Conservation (phyloP, 2,888 invertebrate species). For the Tridacna crocea region DNA sequence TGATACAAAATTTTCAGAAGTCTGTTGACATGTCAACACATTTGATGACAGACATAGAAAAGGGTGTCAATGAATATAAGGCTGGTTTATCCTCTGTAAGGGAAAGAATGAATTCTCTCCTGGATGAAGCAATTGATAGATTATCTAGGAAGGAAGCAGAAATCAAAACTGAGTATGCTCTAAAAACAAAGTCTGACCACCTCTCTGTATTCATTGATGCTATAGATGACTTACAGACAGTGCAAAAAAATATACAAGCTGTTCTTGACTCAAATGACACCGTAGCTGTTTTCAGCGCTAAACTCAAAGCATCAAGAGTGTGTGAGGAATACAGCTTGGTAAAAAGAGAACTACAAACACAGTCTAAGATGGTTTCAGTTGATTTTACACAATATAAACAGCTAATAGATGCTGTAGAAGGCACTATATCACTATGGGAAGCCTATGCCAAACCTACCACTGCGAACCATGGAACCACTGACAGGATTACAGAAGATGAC, state of each 20-base stretch:
- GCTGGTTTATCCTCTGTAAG: background rate
- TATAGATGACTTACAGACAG: slow-evolving; percentile 1
- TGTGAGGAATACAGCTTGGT: slow-evolving; percentile 7
- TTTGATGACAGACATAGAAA: background rate
- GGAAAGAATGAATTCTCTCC: background rate
- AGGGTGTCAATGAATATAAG: background rate
- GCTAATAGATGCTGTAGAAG: slow-evolving; percentile 9
- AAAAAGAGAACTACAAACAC: background rate
- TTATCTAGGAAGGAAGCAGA: background rate
- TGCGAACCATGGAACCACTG: too few relatives aligned
- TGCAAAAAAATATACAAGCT: slow-evolving; percentile 2
- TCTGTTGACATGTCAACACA: background rate
- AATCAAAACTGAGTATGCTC: background rate
- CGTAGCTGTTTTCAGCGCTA: slow-evolving; percentile 13
- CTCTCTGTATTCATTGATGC: slow-evolving; percentile 1
- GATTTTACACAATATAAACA: slow-evolving; percentile 1
- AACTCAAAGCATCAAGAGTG: slow-evolving; percentile 1
- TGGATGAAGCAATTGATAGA: background rate
- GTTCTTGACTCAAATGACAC: slow-evolving; percentile 6
- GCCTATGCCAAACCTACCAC: background rate
- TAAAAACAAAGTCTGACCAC: background rate
- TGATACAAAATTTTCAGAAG: slow-evolving; percentile 7
- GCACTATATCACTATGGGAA: slow-evolving; percentile 1
- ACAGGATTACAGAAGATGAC: too few relatives aligned
- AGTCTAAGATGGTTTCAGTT: too few relatives aligned